These are phyloP conservation scores for Ctenopoma multispine DNA, from an alignment of 2,797 vertebrate genomes.

Conservation along the genomic window DNA sequence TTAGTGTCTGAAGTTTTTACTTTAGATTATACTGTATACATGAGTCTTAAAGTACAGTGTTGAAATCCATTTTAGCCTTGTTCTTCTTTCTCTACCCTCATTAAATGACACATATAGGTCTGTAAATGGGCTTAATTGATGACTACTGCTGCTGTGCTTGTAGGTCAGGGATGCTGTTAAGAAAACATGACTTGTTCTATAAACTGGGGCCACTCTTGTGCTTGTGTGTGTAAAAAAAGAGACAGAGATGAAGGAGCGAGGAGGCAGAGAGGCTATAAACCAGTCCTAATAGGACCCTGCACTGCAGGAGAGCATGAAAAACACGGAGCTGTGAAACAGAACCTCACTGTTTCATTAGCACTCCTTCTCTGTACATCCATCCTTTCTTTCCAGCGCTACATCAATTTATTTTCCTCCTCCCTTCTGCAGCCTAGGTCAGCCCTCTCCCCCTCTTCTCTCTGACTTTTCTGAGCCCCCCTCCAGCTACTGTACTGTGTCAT, in stretches of 20 bases:
- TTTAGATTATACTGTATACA: conserved; percentile 19
- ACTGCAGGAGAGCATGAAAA: conserved; percentile 67
- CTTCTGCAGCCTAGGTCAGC: not conserved
- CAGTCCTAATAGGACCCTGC: conserved; percentile 56
- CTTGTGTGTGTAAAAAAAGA: conserved; percentile 17
- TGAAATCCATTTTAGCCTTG: conserved; percentile 36
- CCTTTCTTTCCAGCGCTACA: not conserved
- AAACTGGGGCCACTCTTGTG: conserved; percentile 59
- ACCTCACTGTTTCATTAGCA: conserved; percentile 58
- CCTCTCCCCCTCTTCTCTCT: not conserved
- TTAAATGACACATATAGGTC: conserved; percentile 72
- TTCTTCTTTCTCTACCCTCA: conserved; percentile 42
- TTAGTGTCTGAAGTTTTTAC: conserved; percentile 41
- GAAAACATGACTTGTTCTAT: conserved; percentile 60
- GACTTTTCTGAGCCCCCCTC: not conserved
- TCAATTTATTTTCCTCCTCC: conserved; percentile 7
- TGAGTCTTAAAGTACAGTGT: conserved; percentile 19
- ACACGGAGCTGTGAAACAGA: conserved; percentile 67
- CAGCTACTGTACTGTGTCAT: conserved; percentile 17
- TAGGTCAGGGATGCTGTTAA: conserved; percentile 75
- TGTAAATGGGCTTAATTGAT: conserved; percentile 80
- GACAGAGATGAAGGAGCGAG: conserved; percentile 43
- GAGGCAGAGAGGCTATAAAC: conserved; percentile 55
- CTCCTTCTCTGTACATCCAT: conserved; percentile 27
- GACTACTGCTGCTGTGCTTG: conserved; percentile 69